phyloP scores from a whole-genome alignment of 2,797 vertebrate species.

The Coregonus ussuriensis region DNA sequence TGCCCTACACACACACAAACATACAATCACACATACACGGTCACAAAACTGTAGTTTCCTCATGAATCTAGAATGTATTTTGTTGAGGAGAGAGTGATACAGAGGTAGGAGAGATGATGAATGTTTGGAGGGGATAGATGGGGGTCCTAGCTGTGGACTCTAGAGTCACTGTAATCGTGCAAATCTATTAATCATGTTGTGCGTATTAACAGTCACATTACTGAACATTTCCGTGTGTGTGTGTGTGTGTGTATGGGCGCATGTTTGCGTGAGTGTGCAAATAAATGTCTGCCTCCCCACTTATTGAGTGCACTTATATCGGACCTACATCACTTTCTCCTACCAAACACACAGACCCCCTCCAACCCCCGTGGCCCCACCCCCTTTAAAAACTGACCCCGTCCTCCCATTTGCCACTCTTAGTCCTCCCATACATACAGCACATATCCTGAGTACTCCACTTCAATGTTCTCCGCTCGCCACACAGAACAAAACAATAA shows the following conservation, averaged over 20 bases:
- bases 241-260: conserved; percentile 17
- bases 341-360: conserved; percentile 27
- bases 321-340: conserved; percentile 66
- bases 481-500: too few species aligned
- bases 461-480: neutral
- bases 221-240: conserved; percentile 51
- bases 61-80: conserved; percentile 29
- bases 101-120: neutral
- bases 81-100: conserved; percentile 16
- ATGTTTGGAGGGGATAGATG: conserved; percentile 36
- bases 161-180: conserved; percentile 68
- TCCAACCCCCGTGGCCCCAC: conserved; percentile 10
- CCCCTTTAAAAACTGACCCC: conserved; percentile 29
- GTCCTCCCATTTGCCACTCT: neutral
- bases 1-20: neutral
- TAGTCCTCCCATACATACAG: neutral
- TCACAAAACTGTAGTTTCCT: conserved; percentile 49
- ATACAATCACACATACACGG: conserved; percentile 17
- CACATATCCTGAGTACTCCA: neutral
- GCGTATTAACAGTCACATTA: conserved; percentile 64
- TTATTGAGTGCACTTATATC: conserved; percentile 75
- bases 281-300: conserved; percentile 46
- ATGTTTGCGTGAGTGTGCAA: conserved; percentile 34
- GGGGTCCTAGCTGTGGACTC: conserved; percentile 45
- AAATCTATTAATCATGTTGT: conserved; percentile 74